Base-by-base conservation (phyloP, 2,113 vertebrate species). In the Sinosuthora webbiana region DNA sequence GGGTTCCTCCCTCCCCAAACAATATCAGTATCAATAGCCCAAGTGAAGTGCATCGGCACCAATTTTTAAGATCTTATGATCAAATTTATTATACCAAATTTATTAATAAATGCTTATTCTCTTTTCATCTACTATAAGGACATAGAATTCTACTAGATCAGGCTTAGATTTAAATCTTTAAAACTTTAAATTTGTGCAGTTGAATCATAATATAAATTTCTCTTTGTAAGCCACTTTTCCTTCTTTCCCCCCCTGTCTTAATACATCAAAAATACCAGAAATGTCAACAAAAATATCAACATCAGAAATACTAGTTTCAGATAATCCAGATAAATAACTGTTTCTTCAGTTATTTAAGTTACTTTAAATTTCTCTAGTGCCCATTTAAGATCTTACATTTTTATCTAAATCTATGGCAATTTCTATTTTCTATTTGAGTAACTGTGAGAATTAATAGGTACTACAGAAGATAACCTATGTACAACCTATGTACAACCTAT, bases 1-100 rank as follows among this genome's bases (percentile, higher is more conserved):
- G 18, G 7, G 22, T 35, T 81, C 50, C 7, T 65, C 5, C 7
- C 9, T 9, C 28, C 1, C 1, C 0, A 57, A 44, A 67, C 3
- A 0, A 14, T 21, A 11, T 25, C 35, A 24, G 7, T 30, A 47
- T n/a, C 24, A n/a, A 35, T 17, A 55, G 19, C 28, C 6, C 15
- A 59, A 44, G 8, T 6, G 8, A 44, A 89, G 15, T 13, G 8
- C 13, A 52, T 80, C 60, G 67, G 24, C 27, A 19, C 4, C 1
- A 59, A n/a, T 22, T 41, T 52, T 67, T 69, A 63, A 33, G 49
- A 53, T 18, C 15, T 73, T 88, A n/a, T 20, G 8, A 28, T 47
- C n/a, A 69, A 74, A 93, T 65, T 28, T 82, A 45, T 42, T 84
- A 5, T 64, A 27, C 19, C 2, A 78, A n/a, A n/a, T n/a, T n/a